Evolutionary conservation across 1,140 invertebrate genomes (phyloP).

Genomic region (Copidosoma floridanum): DNA sequence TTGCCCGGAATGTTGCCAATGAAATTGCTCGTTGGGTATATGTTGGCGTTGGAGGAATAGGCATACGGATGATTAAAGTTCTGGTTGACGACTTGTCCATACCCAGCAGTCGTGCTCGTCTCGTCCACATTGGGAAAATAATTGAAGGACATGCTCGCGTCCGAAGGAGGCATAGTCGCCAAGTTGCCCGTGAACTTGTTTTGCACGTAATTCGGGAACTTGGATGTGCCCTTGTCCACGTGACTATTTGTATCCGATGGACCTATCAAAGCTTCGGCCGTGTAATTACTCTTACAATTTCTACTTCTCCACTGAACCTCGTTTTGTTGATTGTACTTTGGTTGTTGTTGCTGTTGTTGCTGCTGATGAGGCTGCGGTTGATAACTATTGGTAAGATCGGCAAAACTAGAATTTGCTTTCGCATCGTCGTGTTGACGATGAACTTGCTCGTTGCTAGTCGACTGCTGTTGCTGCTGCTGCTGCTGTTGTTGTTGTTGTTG

Average conservation of each 20-base stretch:
- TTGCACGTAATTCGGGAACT: conserved; percentile 50
- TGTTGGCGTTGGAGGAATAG: conserved; percentile 53
- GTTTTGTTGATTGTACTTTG: conserved; percentile 48
- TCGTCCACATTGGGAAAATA: conserved; percentile 52
- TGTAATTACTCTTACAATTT: conserved; percentile 61
- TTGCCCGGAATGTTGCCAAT: conserved; percentile 54
- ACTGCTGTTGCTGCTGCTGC: conserved; percentile 44
- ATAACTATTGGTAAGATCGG: conserved; percentile 38
- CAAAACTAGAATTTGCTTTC: conserved; percentile 40
- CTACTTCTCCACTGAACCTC: conserved; percentile 49
- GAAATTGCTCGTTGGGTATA: conserved; percentile 52
- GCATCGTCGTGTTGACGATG: conserved; percentile 48
- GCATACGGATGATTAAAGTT: conserved; percentile 53
- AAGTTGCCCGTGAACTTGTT: conserved; percentile 48
- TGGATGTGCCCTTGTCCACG: conserved; percentile 49
- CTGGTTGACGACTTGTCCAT: conserved; percentile 53
- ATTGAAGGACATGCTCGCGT: conserved; percentile 47
- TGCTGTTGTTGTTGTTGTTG: conserved; percentile 42
- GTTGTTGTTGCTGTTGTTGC: conserved; percentile 37
- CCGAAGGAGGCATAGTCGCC: conserved; percentile 45
- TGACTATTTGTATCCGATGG: conserved; percentile 47
- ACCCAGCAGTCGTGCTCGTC: conserved; percentile 37
- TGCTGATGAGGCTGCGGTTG: conserved; percentile 38
- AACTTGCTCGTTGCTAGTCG: conserved; percentile 35
- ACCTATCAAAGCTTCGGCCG: conserved; percentile 61